A percentile compares a stretch with the other conserved stretches of the same genome.
Conservation (phyloP, 2,113 vertebrate species). For the Seriola quinqueradiata region DNA sequence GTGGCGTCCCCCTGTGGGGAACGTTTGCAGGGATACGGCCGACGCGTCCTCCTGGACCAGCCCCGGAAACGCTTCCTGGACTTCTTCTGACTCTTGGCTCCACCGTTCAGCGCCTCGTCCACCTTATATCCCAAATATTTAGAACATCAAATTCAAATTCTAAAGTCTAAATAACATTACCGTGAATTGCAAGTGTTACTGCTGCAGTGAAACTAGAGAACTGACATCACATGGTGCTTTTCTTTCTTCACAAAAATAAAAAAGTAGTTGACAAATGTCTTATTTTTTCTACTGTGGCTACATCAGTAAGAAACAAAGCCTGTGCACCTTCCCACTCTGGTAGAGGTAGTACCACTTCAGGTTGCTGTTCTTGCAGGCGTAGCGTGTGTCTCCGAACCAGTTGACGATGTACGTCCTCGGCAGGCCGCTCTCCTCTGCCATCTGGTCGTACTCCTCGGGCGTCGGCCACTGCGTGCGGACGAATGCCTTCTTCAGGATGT, state of each 20-base stretch:
- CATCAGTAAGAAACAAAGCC: not conserved
- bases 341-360: slow-evolving; percentile 98
- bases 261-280: too few relatives aligned
- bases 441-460: slow-evolving; percentile 91
- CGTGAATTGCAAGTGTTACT: too few relatives aligned
- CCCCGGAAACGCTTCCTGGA: slow-evolving; percentile 92
- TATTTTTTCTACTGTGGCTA: too few relatives aligned
- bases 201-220: too few relatives aligned
- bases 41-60: slow-evolving; percentile 87
- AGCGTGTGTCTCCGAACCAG: slow-evolving; percentile 98
- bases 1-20: slow-evolving; percentile 75
- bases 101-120: slow-evolving; percentile 88
- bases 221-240: too few relatives aligned
- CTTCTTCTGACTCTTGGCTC: slow-evolving; percentile 87
- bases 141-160: too few relatives aligned
- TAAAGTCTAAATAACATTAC: too few relatives aligned
- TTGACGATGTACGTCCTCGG: slow-evolving; percentile 94
- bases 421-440: slow-evolving; percentile 92
- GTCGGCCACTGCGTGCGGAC: slow-evolving; percentile 95
- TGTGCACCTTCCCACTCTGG: slow-evolving; percentile 81
- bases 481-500: slow-evolving; percentile 94
- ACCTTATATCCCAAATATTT: slow-evolving; percentile 38
- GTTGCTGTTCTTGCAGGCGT: slow-evolving; percentile 97
- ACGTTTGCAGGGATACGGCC: slow-evolving; percentile 77
- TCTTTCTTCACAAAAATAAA: too few relatives aligned